Evolutionary conservation across 1,140 invertebrate genomes (phyloP).

Genomic region (Ruditapes philippinarum): DNA sequence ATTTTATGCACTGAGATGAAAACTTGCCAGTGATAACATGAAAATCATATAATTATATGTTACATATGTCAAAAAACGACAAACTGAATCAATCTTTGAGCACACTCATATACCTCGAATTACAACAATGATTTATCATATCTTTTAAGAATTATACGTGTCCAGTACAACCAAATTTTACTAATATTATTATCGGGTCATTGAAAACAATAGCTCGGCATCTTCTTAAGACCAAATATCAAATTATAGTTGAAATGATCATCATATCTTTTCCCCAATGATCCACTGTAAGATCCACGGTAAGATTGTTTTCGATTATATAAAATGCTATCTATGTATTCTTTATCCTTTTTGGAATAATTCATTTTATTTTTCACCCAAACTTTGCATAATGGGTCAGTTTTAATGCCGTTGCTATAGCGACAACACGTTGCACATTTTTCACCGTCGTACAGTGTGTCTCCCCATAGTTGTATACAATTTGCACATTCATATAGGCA

Average conservation of each 20-base stretch:
- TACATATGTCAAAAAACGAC: no score
- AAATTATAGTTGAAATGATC: slow-evolving; percentile 50
- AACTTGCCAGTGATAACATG: no score
- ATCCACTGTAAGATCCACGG: not conserved
- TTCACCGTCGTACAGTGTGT: slow-evolving; percentile 47
- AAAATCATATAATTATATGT: no score
- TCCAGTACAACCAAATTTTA: no score
- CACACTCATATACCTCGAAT: no score
- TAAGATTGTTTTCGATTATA: not conserved
- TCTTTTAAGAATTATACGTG: no score
- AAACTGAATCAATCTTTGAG: no score
- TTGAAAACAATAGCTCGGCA: slow-evolving; percentile 47
- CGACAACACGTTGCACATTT: slow-evolving; percentile 64
- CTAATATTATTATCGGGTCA: no score
- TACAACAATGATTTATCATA: no score
- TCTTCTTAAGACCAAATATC: slow-evolving; percentile 31
- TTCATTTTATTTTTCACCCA: slow-evolving; percentile 31
- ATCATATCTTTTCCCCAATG: not conserved
- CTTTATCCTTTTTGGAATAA: slow-evolving; percentile 39
- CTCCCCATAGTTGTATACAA: slow-evolving; percentile 52
- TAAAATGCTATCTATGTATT: slow-evolving; percentile 36
- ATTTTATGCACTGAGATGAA: no score
- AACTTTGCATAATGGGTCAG: slow-evolving; percentile 54
- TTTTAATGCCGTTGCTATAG: slow-evolving; percentile 55
- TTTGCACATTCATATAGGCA: slow-evolving; percentile 57